Base-by-base conservation (phyloP, 2,113 vertebrate genomes). In the Myotis lucifugus region DNA sequence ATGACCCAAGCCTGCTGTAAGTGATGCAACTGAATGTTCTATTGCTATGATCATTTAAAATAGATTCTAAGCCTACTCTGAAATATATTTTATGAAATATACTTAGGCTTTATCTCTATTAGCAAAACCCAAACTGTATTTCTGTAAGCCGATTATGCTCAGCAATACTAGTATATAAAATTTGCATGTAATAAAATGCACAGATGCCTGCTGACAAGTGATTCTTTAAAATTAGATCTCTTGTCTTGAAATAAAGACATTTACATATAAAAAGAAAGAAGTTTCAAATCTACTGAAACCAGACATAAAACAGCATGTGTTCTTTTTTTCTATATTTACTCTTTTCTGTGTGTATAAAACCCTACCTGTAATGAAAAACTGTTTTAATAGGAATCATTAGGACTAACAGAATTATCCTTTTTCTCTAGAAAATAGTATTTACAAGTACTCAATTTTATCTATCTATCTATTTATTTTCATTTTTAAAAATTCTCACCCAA, bases 211-310 rank as follows among this genome's bases (percentile, higher is more conserved):
- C 27, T 83, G 72, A 88, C 37, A 92, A 94, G 17, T 54, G 59
- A 85, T 61, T 88, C 50, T 70, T 92, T 90, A 88, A 93, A 85
- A 93, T 88, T 85, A 93, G 74, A 83, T 42, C 52, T 93, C 93
- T 90, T 88, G 56, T 82, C 78, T 64, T 89, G 79, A 96, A 95
- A 93, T 69, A 40, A 61, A 81, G 74, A 79, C 70, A 50, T 29
- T 42, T 52, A 74, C 66, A 90, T 32, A 72, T 59, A 70, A 72
- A 90, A 83, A 82, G 52, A 85, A 85, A 73, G 66, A 76, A 34
- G 9, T 52, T 85, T 81, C 64, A 81, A 85, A 46, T 72, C 78
- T 91, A 88, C 40, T 66, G 87, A 88, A 90, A 54, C 27, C 18
- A 56, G 46, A 70, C 40, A 88, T 84, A 73, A 59, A 91, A 79